Evolutionary conservation across 2,113 vertebrate genomes (phyloP), one percentile per base, ranked within the genome.

Genomic region (Dasyprocta punctata): DNA sequence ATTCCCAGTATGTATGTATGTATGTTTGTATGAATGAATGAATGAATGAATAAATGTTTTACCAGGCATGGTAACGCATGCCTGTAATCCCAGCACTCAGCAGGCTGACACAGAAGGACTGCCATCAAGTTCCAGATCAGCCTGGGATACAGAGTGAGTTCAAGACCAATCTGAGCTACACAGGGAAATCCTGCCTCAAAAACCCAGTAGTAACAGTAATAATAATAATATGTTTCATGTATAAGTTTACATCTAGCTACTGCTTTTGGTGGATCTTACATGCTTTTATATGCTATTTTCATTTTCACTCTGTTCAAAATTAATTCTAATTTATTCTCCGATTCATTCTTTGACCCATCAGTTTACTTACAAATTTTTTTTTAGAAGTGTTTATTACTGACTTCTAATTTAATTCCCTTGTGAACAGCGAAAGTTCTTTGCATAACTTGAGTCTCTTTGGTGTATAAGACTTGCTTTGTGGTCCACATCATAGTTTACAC

Each of bases 271-370:
- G n/a, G 30, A 80, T 47, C 60, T 41, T 38, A 96, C 33, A 67
- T 4, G 71, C 89, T 82, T 89, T 60, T 30, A 77, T 38, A 65
- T 3, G 36, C 9, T 80, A 54, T 54, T 54, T 54, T 54, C 60
- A 41, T 83, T 77, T 92, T 67, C 65, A 94, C 17, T 88, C 49
- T 54, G 52, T 94, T 86, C n/a, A 81, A 65, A 89, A 80, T 89
- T 69, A 88, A 41, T 96, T 84, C 47, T 26, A 47, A 82, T 82
- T 95, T 90, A 38, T n/a, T 80, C 44, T 85, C 38, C 89, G 47
- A 77, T 90, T 75, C 86, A n/a, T 71, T 63, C 49, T 75, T 95
- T 56, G 41, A 56, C 11, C 19, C 22, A 84, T 8, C 6, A 82
- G 56, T 71, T 75, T 67, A 67, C 14, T 67, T 36, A 7, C 6